A percentile compares a stretch with the other conserved stretches of the same genome.
Evolutionary conservation across 2,113 vertebrate species (phyloP).

Genomic region (Elaphurus davidianus): DNA sequence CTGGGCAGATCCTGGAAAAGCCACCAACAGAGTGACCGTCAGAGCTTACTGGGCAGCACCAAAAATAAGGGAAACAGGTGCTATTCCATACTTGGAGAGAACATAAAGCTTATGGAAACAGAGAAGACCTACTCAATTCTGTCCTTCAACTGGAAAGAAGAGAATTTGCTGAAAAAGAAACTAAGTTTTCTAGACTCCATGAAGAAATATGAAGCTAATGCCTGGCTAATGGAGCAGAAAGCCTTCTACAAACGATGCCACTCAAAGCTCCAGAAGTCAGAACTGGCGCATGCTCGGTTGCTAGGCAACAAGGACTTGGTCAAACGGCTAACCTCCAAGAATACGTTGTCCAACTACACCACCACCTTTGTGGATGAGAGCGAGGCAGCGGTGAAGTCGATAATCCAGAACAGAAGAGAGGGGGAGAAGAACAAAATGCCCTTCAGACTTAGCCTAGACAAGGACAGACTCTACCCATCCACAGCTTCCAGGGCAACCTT

Average conservation of each 20-base stretch:
- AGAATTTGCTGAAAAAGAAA: slow-evolving; percentile 54
- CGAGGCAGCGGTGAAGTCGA: not conserved
- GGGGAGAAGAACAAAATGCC: not conserved
- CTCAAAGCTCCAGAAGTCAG: slow-evolving; percentile 41
- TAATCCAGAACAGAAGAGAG: not conserved
- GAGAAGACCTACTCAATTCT: slow-evolving; percentile 46
- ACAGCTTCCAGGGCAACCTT: not conserved
- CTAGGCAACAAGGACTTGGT: not conserved
- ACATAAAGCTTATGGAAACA: not conserved
- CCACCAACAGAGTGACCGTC: not conserved
- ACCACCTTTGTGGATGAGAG: not conserved
- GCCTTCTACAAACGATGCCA: slow-evolving; percentile 56
- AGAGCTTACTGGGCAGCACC: accelerated
- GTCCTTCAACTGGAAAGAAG: slow-evolving; percentile 55
- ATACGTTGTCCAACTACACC: not conserved
- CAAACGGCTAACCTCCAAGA: slow-evolving; percentile 3
- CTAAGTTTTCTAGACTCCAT: slow-evolving; percentile 1
- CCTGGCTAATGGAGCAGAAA: slow-evolving; percentile 42
- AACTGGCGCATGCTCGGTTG: slow-evolving; percentile 11
- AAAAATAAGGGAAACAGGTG: not conserved
- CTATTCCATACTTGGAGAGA: not conserved
- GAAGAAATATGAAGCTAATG: slow-evolving; percentile 57
- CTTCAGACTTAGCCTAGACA: not conserved
- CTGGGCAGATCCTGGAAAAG: not conserved
- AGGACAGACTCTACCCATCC: not conserved